Base-by-base conservation (phyloP, 2,888 invertebrate species). In the Polydrusus pterygomalis region DNA sequence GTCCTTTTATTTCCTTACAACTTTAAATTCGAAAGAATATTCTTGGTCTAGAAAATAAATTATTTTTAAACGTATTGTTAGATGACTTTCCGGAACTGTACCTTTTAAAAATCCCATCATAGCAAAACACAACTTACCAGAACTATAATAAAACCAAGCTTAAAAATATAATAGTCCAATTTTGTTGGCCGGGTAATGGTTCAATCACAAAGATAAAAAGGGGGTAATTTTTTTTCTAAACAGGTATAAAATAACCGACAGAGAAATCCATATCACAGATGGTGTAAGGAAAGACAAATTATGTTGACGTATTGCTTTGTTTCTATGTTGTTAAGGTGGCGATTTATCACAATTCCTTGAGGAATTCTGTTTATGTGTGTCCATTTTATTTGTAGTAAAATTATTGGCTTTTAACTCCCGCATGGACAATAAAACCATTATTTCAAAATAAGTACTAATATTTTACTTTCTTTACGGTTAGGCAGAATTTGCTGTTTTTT, bases 291-390 rank as follows among this genome's bases (percentile, higher is more conserved):
- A 78, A 79, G 80, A 80, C 76, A 78, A 79, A 80, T 80, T 76
- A 75, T 78, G 79, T 54, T 74, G 75, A 79, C 75, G 77, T 70
- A 77, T 78, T 65, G 71, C 73, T 79, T 78, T 78, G 78, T 80
- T 79, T 78, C 73, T 74, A 51, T 38, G 67, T 70, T 75, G 69
- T 78, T 71, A 77, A 75, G 62, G 76, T 77, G 63, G 71, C 63
- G 69, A 78, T 79, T 79, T 75, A 78, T 79, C 78, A 78, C 70
- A 74, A 79, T 78, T n/a, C 25, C 8, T 77, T 75, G 15, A 51
- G 15, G 18, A 9, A 47, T 38, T 11, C 3, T 11, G 47, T 15
- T 13, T 51, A 63, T 47, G 45, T 43, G 40, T 25, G 40, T 8
- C 18, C 13, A 2, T 10, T 43, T 34, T 62, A 62, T 62, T 62